Evolutionary conservation across 2,113 vertebrate species (phyloP), one percentile per base, ranked within the genome.

Genomic region (Elephantulus edwardii): DNA sequence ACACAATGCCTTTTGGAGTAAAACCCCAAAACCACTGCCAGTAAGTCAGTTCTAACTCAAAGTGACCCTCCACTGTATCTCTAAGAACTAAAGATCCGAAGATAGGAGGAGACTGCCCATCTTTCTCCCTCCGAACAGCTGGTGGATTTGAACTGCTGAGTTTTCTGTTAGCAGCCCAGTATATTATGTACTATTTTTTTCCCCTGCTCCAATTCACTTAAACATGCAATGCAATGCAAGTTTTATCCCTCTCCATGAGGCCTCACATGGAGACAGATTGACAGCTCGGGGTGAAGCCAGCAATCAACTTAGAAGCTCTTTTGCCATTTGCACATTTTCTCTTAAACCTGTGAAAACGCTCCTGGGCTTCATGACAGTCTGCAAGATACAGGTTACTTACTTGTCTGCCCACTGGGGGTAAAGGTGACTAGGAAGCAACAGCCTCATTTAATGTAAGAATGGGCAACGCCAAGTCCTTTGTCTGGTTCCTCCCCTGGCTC

Each of bases 401-500:
- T 6, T 42, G 71, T 0, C 17, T 46, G 28, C 22, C 28, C 3
- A 1, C 40, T n/a, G n/a, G n/a, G 68, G 33, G 60, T 80, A 35
- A 20, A 50, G 60, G 44, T 20, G 13, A 16, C 70, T 19, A 19
- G 14, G 4, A 60, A n/a, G n/a, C n/a, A n/a, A 76, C 24, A 40
- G 74, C 17, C 17, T 64, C n/a, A 52, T 38, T n/a, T 13, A 30
- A 28, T 20, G 14, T 52, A 26, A 80, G n/a, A 8, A 8, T 10
- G 38, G 54, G 5, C 11, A 52, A 30, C 44, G 44, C 9, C 46
- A 35, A 20, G 11, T 35, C 7, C 38, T 7, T 52, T 68, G 33
- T 28, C 0, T 13, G 8, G 0, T 6, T 28, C 4, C 38, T 3
- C 13, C 16, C 1, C 6, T 4, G 2, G 10, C 40, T 1, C 28